Conservation (phyloP, 2,113 vertebrate species). For the Plectropomus leopardus region DNA sequence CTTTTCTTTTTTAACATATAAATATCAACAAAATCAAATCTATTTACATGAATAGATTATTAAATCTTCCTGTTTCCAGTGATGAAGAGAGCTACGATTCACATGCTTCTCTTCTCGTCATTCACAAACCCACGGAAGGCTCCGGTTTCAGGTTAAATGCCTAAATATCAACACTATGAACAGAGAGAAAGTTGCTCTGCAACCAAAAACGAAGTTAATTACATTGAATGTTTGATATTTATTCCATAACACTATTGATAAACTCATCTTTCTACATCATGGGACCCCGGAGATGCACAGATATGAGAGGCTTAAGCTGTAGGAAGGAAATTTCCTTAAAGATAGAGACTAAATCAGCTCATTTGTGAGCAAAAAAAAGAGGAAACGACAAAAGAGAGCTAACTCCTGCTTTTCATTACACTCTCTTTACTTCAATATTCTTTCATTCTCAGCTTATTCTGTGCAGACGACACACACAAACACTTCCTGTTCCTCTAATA, state of each 20-base stretch:
- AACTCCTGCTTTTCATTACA: conserved; percentile 12
- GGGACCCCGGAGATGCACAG: conserved; percentile 3
- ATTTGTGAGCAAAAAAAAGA: background rate
- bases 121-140: conserved; percentile 78
- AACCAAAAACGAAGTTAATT: conserved; percentile 88
- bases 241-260: conserved; percentile 64
- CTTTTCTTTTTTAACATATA: conserved; percentile 81
- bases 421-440: conserved; percentile 10
- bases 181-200: conserved; percentile 90
- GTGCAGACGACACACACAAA: conserved; percentile 18
- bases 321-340: conserved; percentile 23
- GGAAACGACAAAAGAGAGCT: conserved; percentile 41
- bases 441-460: conserved; percentile 44
- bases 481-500: conserved; percentile 42
- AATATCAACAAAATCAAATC: conserved; percentile 73
- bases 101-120: conserved; percentile 87
- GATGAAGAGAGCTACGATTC: conserved; percentile 78
- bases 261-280: conserved; percentile 39
- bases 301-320: conserved; percentile 28
- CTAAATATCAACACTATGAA: conserved; percentile 85
- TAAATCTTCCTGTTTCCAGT: conserved; percentile 88
- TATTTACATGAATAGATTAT: conserved; percentile 86
- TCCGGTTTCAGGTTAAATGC: conserved; percentile 86
- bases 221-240: conserved; percentile 83
- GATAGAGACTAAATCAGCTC: conserved; percentile 14